phyloP scores from a whole-genome alignment of 2,113 vertebrate species.

The Oryzias curvinotus region DNA sequence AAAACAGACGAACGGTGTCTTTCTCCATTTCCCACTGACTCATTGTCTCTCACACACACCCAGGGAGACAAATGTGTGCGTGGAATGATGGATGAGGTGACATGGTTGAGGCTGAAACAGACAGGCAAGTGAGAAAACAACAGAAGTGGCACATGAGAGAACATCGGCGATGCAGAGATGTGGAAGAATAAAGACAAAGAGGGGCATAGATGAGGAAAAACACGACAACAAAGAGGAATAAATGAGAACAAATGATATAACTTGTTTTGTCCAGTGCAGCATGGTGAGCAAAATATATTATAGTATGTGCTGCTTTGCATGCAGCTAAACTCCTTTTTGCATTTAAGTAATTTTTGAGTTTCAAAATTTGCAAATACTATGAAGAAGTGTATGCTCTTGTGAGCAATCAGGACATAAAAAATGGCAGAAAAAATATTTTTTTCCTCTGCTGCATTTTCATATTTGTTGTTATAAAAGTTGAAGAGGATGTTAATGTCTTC shows the following conservation, averaged over 20 bases:
- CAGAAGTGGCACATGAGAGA: constrained; percentile 42
- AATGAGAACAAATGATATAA: constrained; percentile 19
- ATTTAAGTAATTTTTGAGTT: too few species aligned
- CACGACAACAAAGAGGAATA: constrained; percentile 21
- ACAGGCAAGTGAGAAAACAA: constrained; percentile 48
- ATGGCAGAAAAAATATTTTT: too few species aligned
- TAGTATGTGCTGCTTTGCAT: too few species aligned
- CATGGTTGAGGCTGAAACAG: constrained; percentile 65
- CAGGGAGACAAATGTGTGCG: not conserved
- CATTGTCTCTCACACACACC: constrained; percentile 16
- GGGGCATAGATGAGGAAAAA: constrained; percentile 29
- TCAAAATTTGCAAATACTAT: too few species aligned
- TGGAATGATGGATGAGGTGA: constrained; percentile 57
- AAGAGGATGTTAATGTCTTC: too few species aligned
- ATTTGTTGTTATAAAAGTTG: too few species aligned
- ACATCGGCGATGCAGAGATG: constrained; percentile 32
- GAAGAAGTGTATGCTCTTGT: too few species aligned
- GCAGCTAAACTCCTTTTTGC: too few species aligned
- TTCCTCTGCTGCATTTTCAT: too few species aligned
- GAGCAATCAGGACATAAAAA: too few species aligned
- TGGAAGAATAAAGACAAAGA: constrained; percentile 31
- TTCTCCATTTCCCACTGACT: constrained; percentile 35
- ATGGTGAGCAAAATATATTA: too few species aligned
- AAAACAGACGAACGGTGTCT: constrained; percentile 34
- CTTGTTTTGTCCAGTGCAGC: too few species aligned